These are phyloP conservation scores for Cavia aperea DNA, from an alignment of 2,113 vertebrate genomes.

Conservation along the genomic window DNA sequence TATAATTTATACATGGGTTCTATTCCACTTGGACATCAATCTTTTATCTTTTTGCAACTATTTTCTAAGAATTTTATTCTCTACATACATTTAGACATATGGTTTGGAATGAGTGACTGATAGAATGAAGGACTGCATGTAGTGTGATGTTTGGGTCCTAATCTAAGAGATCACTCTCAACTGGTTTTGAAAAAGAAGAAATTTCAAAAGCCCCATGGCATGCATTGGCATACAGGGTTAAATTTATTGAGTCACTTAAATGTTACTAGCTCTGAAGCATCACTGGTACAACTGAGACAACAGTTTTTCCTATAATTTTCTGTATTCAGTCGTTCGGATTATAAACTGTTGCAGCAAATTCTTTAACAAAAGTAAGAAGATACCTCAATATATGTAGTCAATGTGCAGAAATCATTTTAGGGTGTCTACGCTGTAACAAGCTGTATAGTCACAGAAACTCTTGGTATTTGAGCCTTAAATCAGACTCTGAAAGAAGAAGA, in stretches of 20 bases:
- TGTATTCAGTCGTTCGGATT: neutral
- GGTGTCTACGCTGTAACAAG: accelerated
- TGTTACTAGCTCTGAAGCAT: neutral
- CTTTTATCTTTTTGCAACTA: neutral
- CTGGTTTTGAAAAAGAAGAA: neutral
- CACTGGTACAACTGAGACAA: neutral
- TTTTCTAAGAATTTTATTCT: neutral
- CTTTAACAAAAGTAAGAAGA: neutral
- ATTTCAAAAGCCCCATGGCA: neutral
- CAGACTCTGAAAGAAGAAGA: neutral
- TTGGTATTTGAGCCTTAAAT: neutral
- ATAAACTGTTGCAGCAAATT: neutral
- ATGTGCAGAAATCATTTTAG: accelerated
- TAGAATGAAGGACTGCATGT: neutral
- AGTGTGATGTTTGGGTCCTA: neutral
- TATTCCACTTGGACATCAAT: neutral
- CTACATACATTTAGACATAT: neutral
- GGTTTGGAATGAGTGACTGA: neutral
- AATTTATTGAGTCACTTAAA: neutral
- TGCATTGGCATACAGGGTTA: no score
- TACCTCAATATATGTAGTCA: neutral
- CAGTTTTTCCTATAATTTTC: neutral
- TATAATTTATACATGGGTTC: accelerated
- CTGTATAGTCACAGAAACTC: neutral
- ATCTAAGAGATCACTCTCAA: neutral